Evolutionary conservation across 2,113 vertebrate genomes (phyloP).

Genomic region (Pogonocichla stellata): DNA sequence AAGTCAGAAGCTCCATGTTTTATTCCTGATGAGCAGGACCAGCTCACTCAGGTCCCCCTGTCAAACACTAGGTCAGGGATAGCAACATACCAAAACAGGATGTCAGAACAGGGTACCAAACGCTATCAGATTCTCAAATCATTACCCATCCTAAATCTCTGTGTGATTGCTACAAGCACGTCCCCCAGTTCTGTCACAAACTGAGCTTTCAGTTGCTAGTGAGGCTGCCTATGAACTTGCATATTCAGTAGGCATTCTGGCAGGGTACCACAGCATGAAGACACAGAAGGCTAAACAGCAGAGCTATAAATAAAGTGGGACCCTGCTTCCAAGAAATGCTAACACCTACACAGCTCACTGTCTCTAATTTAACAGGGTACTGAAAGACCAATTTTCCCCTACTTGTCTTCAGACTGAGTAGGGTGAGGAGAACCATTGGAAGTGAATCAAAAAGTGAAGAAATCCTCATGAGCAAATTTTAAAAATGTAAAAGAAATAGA

Average conservation of each 20-base stretch:
- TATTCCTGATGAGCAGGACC: not conserved
- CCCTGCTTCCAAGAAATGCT: not conserved
- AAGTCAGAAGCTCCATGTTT: not conserved
- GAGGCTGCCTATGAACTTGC: not conserved
- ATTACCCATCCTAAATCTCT: not conserved
- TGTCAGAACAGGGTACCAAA: not conserved
- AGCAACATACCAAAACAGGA: not conserved
- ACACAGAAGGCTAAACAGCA: not conserved
- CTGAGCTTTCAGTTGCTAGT: not conserved
- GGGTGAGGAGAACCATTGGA: not conserved
- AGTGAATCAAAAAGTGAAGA: not conserved
- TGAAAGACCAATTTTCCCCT: not conserved
- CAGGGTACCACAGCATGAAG: not conserved
- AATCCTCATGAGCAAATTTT: not conserved
- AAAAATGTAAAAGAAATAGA: not conserved
- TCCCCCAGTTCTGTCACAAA: not conserved
- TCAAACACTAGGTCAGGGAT: not conserved
- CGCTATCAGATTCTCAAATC: not conserved
- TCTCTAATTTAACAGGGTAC: not conserved
- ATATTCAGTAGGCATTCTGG: not conserved
- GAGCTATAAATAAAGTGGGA: conserved; percentile 8
- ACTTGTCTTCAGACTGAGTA: not conserved
- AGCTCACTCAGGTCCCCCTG: not conserved
- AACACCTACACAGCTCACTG: not conserved
- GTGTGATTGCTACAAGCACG: not conserved